Evolutionary conservation across 1,140 invertebrate genomes (phyloP), one percentile per base, ranked within the genome.

Genomic region (Tetramorium parvispinum): DNA sequence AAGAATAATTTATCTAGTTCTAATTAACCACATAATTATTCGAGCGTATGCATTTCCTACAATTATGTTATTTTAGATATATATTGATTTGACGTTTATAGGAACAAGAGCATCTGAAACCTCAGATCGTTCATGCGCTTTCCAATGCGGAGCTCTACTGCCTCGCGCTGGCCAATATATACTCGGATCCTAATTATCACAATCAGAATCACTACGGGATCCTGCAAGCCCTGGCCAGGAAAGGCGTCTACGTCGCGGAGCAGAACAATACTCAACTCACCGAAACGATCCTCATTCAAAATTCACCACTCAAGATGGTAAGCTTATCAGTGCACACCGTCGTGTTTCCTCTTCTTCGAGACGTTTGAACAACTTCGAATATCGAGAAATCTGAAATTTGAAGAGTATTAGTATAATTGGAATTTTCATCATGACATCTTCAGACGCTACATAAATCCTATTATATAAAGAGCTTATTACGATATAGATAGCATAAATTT

Each of bases 121-220:
- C 99, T 61, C 97, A 98, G 88, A 98, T 99, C 89, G 97, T 98
- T 57, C 98, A 99, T 91, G 97, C 97, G 40, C 96, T 99, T 91
- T 98, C 98, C 86, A 99, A 98, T 96, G 99, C 98, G 87, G 99
- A 99, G 95, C 96, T 99, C 24, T 99, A 99, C 96, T 99, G 98
- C 95, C 96, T 98, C 94, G 98, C 98, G 65, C 96, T 99, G 94
- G 97, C 98, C 88, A 99, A 99, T 95, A 98, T 99, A 95, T 99
- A 99, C 95, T 98, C 98, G 70, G 99, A 99, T 96, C 98, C 98
- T 78, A 98, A 99, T 95, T 98, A 98, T 95, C 97, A 98, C 95
- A 98, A 98, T 95, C 97, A 99, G 86, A 99, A 98, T 96, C 98
- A 99, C 95, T 98, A 97, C 96, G 98, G 98, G 92, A 98, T 99